Conservation (phyloP, 64 coral and sea anemone species). For the Stichodactyla mertensii region DNA sequence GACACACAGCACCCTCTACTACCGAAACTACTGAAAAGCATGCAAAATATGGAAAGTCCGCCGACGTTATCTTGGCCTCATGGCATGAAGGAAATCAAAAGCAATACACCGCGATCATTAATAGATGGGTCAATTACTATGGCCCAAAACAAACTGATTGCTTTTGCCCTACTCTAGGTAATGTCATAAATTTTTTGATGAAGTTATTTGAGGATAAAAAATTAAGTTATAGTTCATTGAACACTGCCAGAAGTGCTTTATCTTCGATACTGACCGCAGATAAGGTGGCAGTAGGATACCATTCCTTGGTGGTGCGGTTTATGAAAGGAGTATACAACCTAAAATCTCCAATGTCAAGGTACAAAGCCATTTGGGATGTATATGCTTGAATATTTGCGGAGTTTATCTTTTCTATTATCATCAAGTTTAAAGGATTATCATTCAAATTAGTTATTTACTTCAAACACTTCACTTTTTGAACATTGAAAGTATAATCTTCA, state of each 20-base stretch:
- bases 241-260: constrained; percentile 24
- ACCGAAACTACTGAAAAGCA: constrained; percentile 28
- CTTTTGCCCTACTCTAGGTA: constrained; percentile 19
- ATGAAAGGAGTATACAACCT: constrained; percentile 23
- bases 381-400: background rate
- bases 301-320: constrained; percentile 42
- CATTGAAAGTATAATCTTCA: background rate
- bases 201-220: constrained; percentile 34
- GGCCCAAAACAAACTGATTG: constrained; percentile 10
- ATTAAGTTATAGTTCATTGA: constrained; percentile 29
- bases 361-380: constrained; percentile 27
- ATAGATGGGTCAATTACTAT: constrained; percentile 39
- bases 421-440: constrained; percentile 25
- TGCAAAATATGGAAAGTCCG: constrained; percentile 41
- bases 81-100: constrained; percentile 30
- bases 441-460: constrained; percentile 36
- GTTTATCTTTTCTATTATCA: background rate
- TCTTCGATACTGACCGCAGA: constrained; percentile 21
- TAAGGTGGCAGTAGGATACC: background rate
- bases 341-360: constrained; percentile 33
- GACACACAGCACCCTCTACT: constrained; percentile 38
- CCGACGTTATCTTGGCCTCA: constrained; percentile 34
- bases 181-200: constrained; percentile 12
- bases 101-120: constrained; percentile 27
- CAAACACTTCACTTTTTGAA: constrained; percentile 42